Conservation (phyloP, 2,888 invertebrate species). For the Periphyllus acericola region DNA sequence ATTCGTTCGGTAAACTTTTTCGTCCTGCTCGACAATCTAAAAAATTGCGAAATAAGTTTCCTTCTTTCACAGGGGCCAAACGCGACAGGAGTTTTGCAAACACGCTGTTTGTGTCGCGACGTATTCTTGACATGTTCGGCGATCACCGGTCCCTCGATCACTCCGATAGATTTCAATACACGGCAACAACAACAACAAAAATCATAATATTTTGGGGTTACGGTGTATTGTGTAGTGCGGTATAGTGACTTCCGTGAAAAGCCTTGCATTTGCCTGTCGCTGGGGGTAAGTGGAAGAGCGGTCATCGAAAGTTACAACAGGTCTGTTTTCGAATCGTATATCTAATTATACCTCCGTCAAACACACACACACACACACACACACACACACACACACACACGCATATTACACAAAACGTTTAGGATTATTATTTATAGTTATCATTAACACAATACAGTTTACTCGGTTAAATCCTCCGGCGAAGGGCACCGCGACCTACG, state of each 20-base stretch:
- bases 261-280: background rate
- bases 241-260: background rate
- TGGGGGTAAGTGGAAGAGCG: background rate
- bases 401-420: too few species aligned
- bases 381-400: background rate
- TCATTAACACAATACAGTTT: background rate
- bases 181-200: background rate
- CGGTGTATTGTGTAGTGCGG: background rate
- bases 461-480: too few species aligned
- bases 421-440: background rate
- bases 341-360: slow-evolving; percentile 1
- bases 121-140: background rate
- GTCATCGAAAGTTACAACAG: background rate
- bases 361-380: background rate
- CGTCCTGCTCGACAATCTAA: background rate
- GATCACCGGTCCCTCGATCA: background rate
- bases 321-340: background rate
- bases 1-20: slow-evolving; percentile 7
- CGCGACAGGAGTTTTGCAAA: background rate
- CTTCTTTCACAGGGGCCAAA: background rate
- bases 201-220: background rate
- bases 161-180: background rate
- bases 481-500: background rate
- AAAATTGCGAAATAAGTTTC: slow-evolving; percentile 3
- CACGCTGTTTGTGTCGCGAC: background rate